Evolutionary conservation across 64 coral and sea anemone genomes (phyloP).

Genomic region (Pocillopora damicornis): DNA sequence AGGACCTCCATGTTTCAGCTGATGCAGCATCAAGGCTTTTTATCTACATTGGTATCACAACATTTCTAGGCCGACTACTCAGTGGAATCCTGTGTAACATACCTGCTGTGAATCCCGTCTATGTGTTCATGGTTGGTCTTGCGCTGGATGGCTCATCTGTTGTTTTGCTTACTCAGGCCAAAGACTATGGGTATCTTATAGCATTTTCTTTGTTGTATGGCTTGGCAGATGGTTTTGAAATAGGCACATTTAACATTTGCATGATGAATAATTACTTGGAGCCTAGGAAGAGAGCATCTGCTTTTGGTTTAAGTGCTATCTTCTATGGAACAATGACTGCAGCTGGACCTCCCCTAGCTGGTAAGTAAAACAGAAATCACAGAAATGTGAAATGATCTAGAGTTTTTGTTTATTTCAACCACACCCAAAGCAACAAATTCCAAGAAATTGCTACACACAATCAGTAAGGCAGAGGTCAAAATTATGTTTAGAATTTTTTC

Average conservation of each 20-base stretch:
- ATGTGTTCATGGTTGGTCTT: conserved; percentile 17
- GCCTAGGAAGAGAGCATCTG: conserved; percentile 42
- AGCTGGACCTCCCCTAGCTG: conserved; percentile 49
- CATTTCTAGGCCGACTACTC: conserved; percentile 29
- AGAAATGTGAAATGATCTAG: no score
- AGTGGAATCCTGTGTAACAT: conserved; percentile 31
- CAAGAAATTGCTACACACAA: no score
- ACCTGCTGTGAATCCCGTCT: conserved; percentile 23
- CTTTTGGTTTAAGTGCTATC: conserved; percentile 46
- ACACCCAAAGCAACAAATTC: no score
- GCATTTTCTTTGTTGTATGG: conserved; percentile 39
- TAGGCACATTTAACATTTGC: conserved; percentile 16
- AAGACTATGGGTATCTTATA: conserved; percentile 34
- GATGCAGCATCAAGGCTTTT: conserved; percentile 42
- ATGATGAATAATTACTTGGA: conserved; percentile 6
- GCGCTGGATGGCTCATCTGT: conserved; percentile 25
- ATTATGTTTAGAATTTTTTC: no score
- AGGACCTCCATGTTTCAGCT: conserved; percentile 37
- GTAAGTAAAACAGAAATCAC: conserved; percentile 13
- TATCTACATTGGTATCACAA: conserved; percentile 35
- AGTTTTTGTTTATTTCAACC: no score
- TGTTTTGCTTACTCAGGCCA: conserved; percentile 8
- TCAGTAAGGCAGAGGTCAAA: no score
- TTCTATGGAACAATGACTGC: not conserved
- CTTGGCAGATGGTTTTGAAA: conserved; percentile 6